Evolutionary conservation across 2,888 invertebrate genomes (phyloP), one percentile per base, ranked within the genome.

Genomic region (Argyra leucocephala): DNA sequence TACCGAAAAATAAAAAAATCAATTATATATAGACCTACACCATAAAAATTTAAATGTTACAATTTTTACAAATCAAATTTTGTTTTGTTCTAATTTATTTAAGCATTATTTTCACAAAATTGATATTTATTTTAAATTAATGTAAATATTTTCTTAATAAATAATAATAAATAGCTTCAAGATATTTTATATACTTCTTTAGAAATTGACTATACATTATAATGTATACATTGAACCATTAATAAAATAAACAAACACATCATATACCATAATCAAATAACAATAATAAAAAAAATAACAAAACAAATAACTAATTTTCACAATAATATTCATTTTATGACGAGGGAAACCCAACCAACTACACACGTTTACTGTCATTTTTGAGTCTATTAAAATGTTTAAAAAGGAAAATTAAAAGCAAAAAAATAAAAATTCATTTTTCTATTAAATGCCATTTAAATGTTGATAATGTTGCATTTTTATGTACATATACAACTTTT

Each of bases 191-290:
- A 48, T 48, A 48, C 31, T 7, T 31, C 10, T 18, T 18, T 48
- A 48, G 10, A 31, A 31, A 31, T n/a, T n/a, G n/a, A n/a, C n/a
- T n/a, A 31, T 48, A 48, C 15, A 48, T 7, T 31, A 7, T n/a
- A 48, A 48, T 48, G 48, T 48, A n/a, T n/a, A 48, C 48, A 48
- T 48, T 48, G 18, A 48, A 48, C 48, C 48, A 48, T 48, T 48
- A 48, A 48, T 48, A 48, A 48, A 48, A 48, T 48, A 48, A 48
- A 48, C 48, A 48, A 48, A 48, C 15, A 48, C 48, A 48, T 48
- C n/a, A n/a, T 48, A 48, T n/a, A 48, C n/a, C 48, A 48, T 10
- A 37, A 48, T 48, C 48, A 48, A 48, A 48, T 5, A 31, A 48
- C 48, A 12, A n/a, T 48, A 48, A n/a, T n/a, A n/a, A n/a, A n/a